Base-by-base conservation (phyloP, 2,113 vertebrate genomes). In the Alosa alosa region DNA sequence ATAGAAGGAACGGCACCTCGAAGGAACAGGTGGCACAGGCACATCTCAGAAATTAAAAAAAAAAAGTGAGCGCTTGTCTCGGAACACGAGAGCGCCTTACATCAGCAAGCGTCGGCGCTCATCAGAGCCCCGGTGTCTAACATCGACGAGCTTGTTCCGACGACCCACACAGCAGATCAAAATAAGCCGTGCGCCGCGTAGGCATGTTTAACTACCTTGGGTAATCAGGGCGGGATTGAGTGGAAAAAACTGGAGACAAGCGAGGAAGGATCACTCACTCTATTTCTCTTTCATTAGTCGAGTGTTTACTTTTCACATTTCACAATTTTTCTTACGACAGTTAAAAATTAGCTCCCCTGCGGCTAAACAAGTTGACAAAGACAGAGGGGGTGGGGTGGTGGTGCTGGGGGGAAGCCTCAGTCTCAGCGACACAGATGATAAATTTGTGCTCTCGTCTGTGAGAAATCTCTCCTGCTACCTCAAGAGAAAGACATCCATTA, bases 401-500 rank as follows among this genome's bases (percentile, higher is more conserved):
- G 6, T 25, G 7, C 64, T 55, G 49, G 4, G 41, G 41, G 41
- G 41, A 49, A 68, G 78, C 36, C 55, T 84, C n/a, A 39, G 39
- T 11, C 55, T 52, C 72, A 15, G 22, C 39, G 85, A 83, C 47
- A 83, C 47, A 60, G 86, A 86, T 88, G 86, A 88, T 90, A 83
- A 87, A 87, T 83, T 60, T 84, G 81, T 85, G 82, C 68, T 36
- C 50, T 83, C 86, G 87, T 86, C 64, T n/a, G 87, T 81, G 75
- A 86, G 83, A 87, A 81, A 87, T 68, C 84, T 78, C 41, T 52
- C 57, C 78, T 45, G 68, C 83, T 57, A 82, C 78, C 87, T 68
- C 13, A 78, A 84, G 86, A 87, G 64, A 78, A 55, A 41, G 78
- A 84, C 86, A 87, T 90, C 89, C 86, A 88, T 88, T 88, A 90